Conservation (phyloP, 2,113 vertebrate genomes). For the Cichladusa arquata region DNA sequence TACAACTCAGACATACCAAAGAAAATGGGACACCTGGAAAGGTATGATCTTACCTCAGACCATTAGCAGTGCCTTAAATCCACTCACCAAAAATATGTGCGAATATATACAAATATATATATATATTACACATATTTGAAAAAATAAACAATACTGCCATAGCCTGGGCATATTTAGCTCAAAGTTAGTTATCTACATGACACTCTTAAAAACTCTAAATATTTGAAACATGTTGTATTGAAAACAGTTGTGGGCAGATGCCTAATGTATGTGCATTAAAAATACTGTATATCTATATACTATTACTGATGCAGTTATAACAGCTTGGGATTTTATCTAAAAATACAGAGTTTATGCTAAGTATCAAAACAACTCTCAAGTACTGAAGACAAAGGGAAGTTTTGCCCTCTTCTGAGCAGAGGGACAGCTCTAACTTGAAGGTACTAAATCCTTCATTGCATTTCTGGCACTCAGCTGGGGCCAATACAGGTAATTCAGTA, state of each 20-base stretch:
- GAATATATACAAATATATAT: background rate
- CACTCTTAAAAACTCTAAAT: background rate
- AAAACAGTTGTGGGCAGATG: background rate
- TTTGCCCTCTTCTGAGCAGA: background rate
- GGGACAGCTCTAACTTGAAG: background rate
- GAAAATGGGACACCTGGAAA: background rate
- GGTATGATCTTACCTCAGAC: background rate
- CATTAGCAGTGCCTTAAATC: background rate
- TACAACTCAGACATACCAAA: background rate
- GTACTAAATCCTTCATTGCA: background rate
- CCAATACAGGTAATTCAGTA: background rate
- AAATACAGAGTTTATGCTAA: slow-evolving; percentile 41
- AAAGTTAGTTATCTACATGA: background rate
- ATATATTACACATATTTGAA: background rate
- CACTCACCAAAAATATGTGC: background rate
- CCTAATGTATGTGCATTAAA: background rate
- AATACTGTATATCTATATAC: slow-evolving; percentile 45
- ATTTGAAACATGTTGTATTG: background rate
- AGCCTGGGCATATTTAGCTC: background rate
- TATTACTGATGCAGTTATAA: slow-evolving; percentile 20
- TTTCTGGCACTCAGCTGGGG: background rate
- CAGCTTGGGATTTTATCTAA: slow-evolving; percentile 28
- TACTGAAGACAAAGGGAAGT: slow-evolving; percentile 8
- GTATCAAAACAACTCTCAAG: slow-evolving; percentile 57
- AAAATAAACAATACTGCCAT: background rate